Conservation (phyloP, 2,797 vertebrate species). For the Acomys russatus region DNA sequence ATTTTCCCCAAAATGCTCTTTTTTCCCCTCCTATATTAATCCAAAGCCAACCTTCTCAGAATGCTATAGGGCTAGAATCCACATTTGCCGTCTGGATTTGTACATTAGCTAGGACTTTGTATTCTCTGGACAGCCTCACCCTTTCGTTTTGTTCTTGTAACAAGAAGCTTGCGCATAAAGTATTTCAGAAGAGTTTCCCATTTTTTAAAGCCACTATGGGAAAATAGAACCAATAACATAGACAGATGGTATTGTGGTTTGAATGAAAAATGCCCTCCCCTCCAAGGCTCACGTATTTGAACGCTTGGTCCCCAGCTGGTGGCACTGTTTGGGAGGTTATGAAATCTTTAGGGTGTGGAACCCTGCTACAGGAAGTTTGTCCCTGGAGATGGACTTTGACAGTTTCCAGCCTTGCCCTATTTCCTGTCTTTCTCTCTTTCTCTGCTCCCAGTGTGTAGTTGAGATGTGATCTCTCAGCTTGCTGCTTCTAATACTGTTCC, state of each 20-base stretch:
- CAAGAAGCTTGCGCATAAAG: background rate
- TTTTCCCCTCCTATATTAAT: background rate
- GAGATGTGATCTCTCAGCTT: background rate
- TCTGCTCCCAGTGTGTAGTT: background rate
- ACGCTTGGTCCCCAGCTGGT: background rate
- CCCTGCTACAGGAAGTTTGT: background rate
- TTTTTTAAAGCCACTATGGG: background rate
- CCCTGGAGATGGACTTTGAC: background rate
- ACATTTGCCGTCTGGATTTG: background rate
- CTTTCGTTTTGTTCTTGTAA: background rate
- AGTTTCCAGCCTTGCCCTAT: too few species aligned
- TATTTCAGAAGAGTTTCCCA: conserved; percentile 26
- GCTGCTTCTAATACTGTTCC: too few species aligned
- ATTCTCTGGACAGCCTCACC: background rate
- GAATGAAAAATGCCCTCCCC: background rate
- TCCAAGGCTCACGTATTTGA: background rate
- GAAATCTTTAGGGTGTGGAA: background rate
- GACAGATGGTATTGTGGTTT: background rate
- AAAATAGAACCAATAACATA: background rate
- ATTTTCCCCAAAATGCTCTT: background rate
- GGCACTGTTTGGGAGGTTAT: background rate
- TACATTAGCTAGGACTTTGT: background rate
- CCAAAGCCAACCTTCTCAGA: background rate
- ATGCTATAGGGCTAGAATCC: background rate
- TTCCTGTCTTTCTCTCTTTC: background rate